Base-by-base conservation (phyloP, 2,797 vertebrate species). In the Heteromormyrus szaboi region DNA sequence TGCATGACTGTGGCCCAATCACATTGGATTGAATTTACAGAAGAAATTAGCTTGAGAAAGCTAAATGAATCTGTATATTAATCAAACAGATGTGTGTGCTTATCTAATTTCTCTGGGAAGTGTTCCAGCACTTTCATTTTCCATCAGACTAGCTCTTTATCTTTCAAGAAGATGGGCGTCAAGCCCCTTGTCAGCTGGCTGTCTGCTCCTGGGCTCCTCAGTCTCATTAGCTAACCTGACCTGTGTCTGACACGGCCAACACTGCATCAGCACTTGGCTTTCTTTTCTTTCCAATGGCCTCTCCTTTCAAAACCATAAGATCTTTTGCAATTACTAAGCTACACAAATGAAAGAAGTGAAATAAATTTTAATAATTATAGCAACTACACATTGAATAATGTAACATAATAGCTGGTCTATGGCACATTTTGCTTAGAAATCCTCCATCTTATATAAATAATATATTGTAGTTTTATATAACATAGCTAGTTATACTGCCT, bases 81-180 rank as follows among this genome's bases (percentile, higher is more conserved):
- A 95, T 95, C 95, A 95, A 93, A 94, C 94, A 93, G 94, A 92
- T 94, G 91, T 93, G 92, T 93, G 93, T 92, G 90, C 93, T 95
- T 91, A 92, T 92, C 93, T 95, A 94, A 95, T 95, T 93, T 92
- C 92, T 93, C 94, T 91, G 94, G 95, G 95, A 96, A 93, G 90
- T 90, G 87, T 0, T 95, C 94, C 95, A 96, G 92, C 92, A 22
- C 89, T 33, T 22, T 62, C 8, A 53, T 53, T 68, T 11, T 79
- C 86, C 84, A 89, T 90, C 3, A 33, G 88, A 89, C 79, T 37
- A 44, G 89, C 87, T 89, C 89, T 90, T 89, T 91, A 62, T 81
- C 46, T 86, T 89, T 90, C 79, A 88, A 89, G 88, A 81, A 90
- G 87, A 92, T 65, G 87, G 93, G 91, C 91, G 92, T 87, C 56